Conservation (phyloP, 1,140 invertebrate species). For the Chionoecetes opilio region DNA sequence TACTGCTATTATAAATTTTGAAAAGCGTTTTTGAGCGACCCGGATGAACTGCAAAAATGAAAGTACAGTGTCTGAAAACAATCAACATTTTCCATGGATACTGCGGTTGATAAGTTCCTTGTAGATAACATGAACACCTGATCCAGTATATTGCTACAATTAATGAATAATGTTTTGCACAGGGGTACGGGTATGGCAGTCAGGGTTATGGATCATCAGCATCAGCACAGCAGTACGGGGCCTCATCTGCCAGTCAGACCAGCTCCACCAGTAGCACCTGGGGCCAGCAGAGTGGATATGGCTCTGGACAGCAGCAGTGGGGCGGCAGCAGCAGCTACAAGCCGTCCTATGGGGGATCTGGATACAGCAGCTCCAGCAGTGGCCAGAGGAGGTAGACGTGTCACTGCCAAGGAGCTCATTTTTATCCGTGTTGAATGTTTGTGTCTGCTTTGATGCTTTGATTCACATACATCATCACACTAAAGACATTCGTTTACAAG, state of each 20-base stretch:
- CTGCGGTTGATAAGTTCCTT: too few species aligned
- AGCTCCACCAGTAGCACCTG: neutral
- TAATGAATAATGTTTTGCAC: neutral
- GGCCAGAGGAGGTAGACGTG: conserved; percentile 2
- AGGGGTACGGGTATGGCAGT: conserved; percentile 38
- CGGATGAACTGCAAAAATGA: too few species aligned
- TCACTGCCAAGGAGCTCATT: neutral
- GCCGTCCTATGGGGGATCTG: conserved; percentile 15
- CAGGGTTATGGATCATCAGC: conserved; percentile 15
- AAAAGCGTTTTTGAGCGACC: too few species aligned
- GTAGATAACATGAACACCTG: too few species aligned
- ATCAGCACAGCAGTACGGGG: conserved; percentile 37
- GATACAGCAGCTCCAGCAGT: conserved; percentile 29
- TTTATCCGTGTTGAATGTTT: neutral
- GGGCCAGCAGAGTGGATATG: neutral
- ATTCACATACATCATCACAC: neutral
- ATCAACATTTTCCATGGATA: too few species aligned
- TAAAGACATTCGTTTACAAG: neutral
- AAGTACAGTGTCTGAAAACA: too few species aligned
- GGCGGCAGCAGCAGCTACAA: neutral
- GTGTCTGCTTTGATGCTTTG: too few species aligned
- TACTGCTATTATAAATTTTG: too few species aligned
- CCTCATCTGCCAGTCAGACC: conserved; percentile 7
- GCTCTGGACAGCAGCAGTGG: conserved; percentile 52
- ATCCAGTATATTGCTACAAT: neutral